Conservation (phyloP, 2,888 invertebrate species). For the Tachina fera region DNA sequence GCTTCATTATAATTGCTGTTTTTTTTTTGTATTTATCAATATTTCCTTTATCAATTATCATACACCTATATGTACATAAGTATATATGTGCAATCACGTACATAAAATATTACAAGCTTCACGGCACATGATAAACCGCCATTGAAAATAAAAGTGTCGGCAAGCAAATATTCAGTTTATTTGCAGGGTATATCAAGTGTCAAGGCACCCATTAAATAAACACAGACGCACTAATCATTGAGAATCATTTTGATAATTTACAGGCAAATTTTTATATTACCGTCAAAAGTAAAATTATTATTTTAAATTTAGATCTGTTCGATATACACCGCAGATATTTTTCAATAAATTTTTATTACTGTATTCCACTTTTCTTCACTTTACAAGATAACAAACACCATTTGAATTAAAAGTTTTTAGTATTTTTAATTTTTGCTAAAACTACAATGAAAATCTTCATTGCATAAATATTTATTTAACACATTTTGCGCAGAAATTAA, state of each 20-base stretch:
- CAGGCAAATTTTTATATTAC: background rate
- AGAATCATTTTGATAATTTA: background rate
- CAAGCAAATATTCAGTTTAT: slow-evolving; percentile 18
- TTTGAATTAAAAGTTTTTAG: background rate
- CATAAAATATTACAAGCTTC: background rate
- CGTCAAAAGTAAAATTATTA: background rate
- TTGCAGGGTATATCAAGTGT: slow-evolving; percentile 23
- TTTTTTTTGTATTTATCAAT: background rate
- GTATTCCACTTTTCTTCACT: background rate
- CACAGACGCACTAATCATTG: slow-evolving; percentile 14
- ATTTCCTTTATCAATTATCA: background rate
- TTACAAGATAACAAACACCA: background rate
- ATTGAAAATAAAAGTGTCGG: background rate
- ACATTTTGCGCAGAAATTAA: background rate
- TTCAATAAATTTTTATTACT: background rate
- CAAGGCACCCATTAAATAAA: slow-evolving; percentile 15
- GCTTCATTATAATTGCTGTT: slow-evolving; percentile 28
- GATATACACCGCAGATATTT: background rate
- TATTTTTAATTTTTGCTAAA: background rate
- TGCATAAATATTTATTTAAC: too few species aligned
- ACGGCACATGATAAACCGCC: background rate
- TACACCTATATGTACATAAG: background rate
- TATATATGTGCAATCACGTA: background rate
- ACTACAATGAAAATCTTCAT: too few species aligned
- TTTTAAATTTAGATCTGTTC: background rate